These are phyloP conservation scores for Drosophila picticornis DNA, from an alignment of 2,888 invertebrate species.

Conservation along the genomic window DNA sequence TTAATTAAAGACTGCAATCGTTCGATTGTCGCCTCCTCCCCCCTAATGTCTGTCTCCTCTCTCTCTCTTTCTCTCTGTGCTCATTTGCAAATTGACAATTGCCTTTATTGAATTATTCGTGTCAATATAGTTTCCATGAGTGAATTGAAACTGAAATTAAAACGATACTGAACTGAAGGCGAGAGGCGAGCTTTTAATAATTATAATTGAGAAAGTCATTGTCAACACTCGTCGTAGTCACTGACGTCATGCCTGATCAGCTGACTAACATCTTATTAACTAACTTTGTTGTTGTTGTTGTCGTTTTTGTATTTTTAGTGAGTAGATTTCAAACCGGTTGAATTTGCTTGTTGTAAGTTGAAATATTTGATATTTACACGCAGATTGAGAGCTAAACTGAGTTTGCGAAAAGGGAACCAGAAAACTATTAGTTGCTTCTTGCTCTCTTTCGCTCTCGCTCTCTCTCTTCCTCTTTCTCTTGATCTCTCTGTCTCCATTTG, in stretches of 20 bases:
- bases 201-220: conserved; percentile 53
- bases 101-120: conserved; percentile 61
- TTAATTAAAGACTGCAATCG: conserved; percentile 75
- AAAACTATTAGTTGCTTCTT: not conserved
- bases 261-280: conserved; percentile 20
- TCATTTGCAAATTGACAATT: conserved; percentile 53
- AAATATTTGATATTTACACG: conserved; percentile 1
- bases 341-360: conserved; percentile 12
- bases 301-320: conserved; percentile 15
- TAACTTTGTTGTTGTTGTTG: conserved; percentile 10
- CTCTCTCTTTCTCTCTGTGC: not conserved
- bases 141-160: conserved; percentile 29
- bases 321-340: conserved; percentile 49
- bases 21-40: conserved; percentile 60
- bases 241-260: conserved; percentile 56
- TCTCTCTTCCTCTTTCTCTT: not conserved
- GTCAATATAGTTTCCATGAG: conserved; percentile 44
- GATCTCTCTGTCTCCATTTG: not conserved
- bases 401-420: not conserved
- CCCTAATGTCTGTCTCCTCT: conserved; percentile 19
- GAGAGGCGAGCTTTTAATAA: conserved; percentile 11
- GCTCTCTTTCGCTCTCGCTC: not conserved
- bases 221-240: conserved; percentile 21
- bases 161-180: conserved; percentile 12
- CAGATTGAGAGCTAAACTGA: not conserved